These are phyloP conservation scores for Nannoperca australis DNA, from an alignment of 2,797 vertebrate genomes.

Conservation along the genomic window DNA sequence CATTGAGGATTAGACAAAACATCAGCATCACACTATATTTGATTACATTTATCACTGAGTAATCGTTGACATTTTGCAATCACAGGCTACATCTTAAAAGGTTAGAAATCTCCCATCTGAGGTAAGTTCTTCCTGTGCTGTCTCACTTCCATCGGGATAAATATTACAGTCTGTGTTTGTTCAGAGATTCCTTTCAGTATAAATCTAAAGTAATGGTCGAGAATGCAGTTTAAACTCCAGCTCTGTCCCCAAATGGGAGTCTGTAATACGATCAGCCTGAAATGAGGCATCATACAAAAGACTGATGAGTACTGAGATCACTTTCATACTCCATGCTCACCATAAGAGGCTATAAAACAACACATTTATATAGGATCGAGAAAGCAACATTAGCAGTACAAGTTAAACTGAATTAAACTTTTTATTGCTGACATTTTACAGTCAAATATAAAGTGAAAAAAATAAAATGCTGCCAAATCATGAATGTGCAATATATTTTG, in stretches of 20 bases:
- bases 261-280: slow-evolving; percentile 68
- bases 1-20: slow-evolving; percentile 31
- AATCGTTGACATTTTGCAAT: slow-evolving; percentile 59
- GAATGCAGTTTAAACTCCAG: slow-evolving; percentile 62
- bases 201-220: slow-evolving; percentile 63
- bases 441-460: slow-evolving; percentile 11
- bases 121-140: slow-evolving; percentile 44
- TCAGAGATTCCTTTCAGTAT: slow-evolving; percentile 55
- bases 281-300: slow-evolving; percentile 76
- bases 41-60: slow-evolving; percentile 34
- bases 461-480: slow-evolving; percentile 10
- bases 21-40: slow-evolving; percentile 6
- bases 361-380: background rate
- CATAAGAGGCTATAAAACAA: slow-evolving; percentile 41
- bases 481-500: slow-evolving; percentile 3
- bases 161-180: slow-evolving; percentile 51
- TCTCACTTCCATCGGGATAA: slow-evolving; percentile 46
- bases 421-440: background rate
- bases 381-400: background rate
- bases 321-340: slow-evolving; percentile 54
- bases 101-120: slow-evolving; percentile 61
- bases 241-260: slow-evolving; percentile 65
- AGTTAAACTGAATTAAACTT: background rate
- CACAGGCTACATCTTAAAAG: slow-evolving; percentile 12
- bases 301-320: slow-evolving; percentile 73